Percentiles rank a stretch among this genome's conserved stretches.
These are phyloP conservation scores for Dasysyrphus tricinctus DNA, from an alignment of 2,888 invertebrate genomes.

Conservation along the genomic window DNA sequence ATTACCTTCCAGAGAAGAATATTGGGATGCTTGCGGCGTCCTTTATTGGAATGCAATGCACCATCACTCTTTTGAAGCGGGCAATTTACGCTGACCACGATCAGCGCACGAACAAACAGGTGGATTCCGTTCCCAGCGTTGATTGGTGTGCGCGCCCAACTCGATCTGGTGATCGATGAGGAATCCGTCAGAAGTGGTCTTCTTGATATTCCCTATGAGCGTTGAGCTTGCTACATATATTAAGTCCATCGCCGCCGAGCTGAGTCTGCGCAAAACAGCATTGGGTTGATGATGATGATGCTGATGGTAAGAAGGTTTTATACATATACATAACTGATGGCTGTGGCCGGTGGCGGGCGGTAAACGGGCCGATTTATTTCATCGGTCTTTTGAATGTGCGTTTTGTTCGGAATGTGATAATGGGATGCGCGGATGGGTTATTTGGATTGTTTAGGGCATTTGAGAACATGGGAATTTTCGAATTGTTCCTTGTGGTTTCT, in stretches of 20 bases:
- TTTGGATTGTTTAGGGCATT: constrained; percentile 75
- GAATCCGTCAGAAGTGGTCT: constrained; percentile 69
- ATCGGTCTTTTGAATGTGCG: constrained; percentile 63
- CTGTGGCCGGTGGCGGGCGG: constrained; percentile 44
- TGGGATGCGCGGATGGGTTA: constrained; percentile 74
- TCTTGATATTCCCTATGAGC: constrained; percentile 18
- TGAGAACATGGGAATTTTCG: constrained; percentile 68
- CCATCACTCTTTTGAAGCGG: constrained; percentile 44
- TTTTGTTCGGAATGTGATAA: constrained; percentile 75
- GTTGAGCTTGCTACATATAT: background rate
- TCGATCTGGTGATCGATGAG: constrained; percentile 72
- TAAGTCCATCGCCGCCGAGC: background rate
- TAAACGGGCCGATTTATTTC: constrained; percentile 69
- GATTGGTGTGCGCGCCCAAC: constrained; percentile 58
- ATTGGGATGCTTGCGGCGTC: constrained; percentile 74
- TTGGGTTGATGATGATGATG: constrained; percentile 4
- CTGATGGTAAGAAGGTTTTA: background rate
- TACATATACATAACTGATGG: constrained; percentile 20
- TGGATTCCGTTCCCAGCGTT: constrained; percentile 74
- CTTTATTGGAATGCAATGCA: constrained; percentile 74
- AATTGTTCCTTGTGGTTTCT: constrained; percentile 67
- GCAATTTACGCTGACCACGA: constrained; percentile 75
- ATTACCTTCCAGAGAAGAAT: constrained; percentile 48
- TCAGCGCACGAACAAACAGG: constrained; percentile 72
- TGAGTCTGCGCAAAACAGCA: constrained; percentile 6